Percentiles rank a stretch among this genome's conserved stretches.
These are phyloP conservation scores for Spinibarbus caldwelli DNA, from an alignment of 2,797 vertebrate species.

Conservation along the genomic window DNA sequence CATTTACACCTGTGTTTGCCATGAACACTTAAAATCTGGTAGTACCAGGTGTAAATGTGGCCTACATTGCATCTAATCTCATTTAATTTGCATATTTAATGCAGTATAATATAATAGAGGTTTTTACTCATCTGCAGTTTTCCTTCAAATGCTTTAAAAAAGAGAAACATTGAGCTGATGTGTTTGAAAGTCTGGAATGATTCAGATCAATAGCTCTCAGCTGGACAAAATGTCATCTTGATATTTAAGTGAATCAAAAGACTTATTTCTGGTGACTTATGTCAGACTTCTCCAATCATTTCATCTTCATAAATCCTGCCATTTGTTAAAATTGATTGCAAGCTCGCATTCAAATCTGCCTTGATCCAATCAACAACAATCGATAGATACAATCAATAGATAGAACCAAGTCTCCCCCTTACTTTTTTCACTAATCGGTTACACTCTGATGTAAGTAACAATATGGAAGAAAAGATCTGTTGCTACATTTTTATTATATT, in stretches of 20 bases:
- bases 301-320: background rate
- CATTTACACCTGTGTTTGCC: background rate
- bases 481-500: background rate
- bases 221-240: background rate
- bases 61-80: background rate
- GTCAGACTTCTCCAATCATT: background rate
- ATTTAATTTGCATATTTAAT: background rate
- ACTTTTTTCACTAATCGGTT: background rate
- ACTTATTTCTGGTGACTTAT: background rate
- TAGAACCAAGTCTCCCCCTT: background rate
- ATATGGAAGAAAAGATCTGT: background rate
- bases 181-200: background rate
- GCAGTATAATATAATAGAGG: background rate
- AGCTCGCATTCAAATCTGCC: background rate
- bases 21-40: background rate
- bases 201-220: background rate
- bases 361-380: background rate
- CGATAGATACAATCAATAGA: too few relatives aligned
- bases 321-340: background rate
- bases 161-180: background rate
- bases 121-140: background rate
- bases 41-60: background rate
- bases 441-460: background rate
- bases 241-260: background rate
- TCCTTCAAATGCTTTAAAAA: background rate